A percentile compares a stretch with the other conserved stretches of the same genome.
These are phyloP conservation scores for Porites australiensis DNA, from an alignment of 64 coral and sea anemone genomes.

Conservation along the genomic window DNA sequence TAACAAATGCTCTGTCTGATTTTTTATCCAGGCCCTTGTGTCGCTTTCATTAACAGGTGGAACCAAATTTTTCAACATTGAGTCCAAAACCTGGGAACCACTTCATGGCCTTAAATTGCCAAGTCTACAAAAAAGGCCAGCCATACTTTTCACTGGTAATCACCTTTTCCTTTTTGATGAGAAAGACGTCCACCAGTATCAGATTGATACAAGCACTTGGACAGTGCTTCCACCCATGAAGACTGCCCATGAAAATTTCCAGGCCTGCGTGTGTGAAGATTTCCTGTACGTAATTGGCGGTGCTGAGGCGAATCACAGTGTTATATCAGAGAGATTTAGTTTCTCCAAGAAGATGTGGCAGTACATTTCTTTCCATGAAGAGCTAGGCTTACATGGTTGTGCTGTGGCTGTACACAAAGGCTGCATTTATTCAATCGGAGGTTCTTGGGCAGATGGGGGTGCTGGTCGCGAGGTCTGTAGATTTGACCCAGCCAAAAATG, in stretches of 20 bases:
- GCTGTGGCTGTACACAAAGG: background rate
- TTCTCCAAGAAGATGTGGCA: conserved; percentile 51
- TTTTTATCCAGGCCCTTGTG: conserved; percentile 18
- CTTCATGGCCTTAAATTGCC: background rate
- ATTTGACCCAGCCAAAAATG: conserved; percentile 33
- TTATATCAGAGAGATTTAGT: conserved; percentile 32
- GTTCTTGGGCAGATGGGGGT: conserved; percentile 18
- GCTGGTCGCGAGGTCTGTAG: conserved; percentile 13
- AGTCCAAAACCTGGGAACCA: conserved; percentile 5
- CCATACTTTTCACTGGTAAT: conserved; percentile 4
- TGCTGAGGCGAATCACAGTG: conserved; percentile 15
- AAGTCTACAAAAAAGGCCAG: conserved; percentile 3
- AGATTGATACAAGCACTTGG: conserved; percentile 28
- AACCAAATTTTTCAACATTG: conserved; percentile 17
- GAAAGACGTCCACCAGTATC: conserved; percentile 36
- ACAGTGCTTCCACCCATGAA: conserved; percentile 15
- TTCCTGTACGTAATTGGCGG: conserved; percentile 40
- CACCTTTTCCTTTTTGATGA: conserved; percentile 39
- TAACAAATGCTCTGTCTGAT: background rate
- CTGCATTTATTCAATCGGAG: conserved; percentile 39
- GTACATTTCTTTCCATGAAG: conserved; percentile 23
- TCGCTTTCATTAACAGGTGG: background rate
- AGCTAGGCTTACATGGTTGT: background rate
- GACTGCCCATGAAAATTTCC: background rate
- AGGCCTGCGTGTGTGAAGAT: conserved; percentile 33